Evolutionary conservation across 2,888 invertebrate genomes (phyloP).

Genomic region (Drosophila aldrichi): DNA sequence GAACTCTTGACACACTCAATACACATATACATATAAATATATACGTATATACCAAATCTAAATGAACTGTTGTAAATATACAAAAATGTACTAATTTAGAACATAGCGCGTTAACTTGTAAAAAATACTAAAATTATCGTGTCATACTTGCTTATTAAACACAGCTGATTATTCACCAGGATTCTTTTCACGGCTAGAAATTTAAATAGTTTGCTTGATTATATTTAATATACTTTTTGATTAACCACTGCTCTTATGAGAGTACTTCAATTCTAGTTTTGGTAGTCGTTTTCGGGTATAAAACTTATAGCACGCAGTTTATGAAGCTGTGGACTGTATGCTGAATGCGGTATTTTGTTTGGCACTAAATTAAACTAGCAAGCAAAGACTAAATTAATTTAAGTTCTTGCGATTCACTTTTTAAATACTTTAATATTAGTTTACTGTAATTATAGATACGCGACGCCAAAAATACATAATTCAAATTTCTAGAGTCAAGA

Average conservation of each 20-base stretch:
- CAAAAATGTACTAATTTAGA: conserved; percentile 23
- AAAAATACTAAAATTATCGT: conserved; percentile 24
- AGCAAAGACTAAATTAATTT: not conserved
- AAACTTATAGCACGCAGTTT: not conserved
- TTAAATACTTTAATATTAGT: no score
- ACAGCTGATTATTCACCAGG: not conserved
- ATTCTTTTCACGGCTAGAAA: no score
- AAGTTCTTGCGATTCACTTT: no score
- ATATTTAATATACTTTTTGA: not conserved
- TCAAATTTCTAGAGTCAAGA: not conserved
- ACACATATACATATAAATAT: conserved; percentile 3
- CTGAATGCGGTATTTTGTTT: not conserved
- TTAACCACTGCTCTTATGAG: not conserved
- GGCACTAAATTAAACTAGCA: not conserved
- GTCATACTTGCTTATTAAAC: not conserved
- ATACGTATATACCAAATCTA: conserved; percentile 19
- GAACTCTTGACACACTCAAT: conserved; percentile 30
- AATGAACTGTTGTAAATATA: conserved; percentile 14
- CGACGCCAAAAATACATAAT: not conserved
- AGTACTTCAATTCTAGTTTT: not conserved
- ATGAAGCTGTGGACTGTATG: not conserved
- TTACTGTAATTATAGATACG: not conserved
- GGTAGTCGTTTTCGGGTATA: not conserved
- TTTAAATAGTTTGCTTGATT: not conserved
- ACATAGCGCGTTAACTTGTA: not conserved